Conservation (phyloP, 2,888 invertebrate species). For the Apocheima hispidaria region DNA sequence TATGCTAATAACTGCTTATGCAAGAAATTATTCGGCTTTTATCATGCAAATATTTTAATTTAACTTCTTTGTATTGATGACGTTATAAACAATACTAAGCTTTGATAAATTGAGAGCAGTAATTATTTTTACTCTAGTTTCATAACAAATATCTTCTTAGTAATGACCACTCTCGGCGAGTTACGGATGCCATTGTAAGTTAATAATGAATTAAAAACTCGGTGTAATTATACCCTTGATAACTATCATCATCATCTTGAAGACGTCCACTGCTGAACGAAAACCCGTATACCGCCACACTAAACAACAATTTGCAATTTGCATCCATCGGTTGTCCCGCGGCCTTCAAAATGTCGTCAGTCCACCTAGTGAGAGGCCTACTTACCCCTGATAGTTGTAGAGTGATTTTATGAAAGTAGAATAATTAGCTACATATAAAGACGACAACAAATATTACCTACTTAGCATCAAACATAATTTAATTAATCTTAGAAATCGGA, state of each 20-base stretch:
- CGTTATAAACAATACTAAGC: constrained; percentile 10
- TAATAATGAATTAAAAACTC: background rate
- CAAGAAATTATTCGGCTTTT: constrained; percentile 52
- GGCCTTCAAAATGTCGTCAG: too few relatives aligned
- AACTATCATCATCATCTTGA: background rate
- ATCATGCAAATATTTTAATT: constrained; percentile 48
- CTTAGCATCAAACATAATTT: too few relatives aligned
- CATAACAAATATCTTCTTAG: background rate
- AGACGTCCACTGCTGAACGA: too few relatives aligned
- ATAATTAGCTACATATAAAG: too few relatives aligned
- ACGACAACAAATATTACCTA: too few relatives aligned
- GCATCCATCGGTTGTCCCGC: too few relatives aligned
- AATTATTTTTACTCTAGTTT: background rate
- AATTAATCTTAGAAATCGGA: too few relatives aligned
- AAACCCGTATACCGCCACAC: too few relatives aligned
- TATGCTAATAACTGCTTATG: constrained; percentile 51
- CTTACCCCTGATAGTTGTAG: too few relatives aligned
- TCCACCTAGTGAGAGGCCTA: too few relatives aligned
- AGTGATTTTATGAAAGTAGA: too few relatives aligned
- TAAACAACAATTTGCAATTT: too few relatives aligned
- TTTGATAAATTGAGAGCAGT: constrained; percentile 1
- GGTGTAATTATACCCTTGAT: background rate
- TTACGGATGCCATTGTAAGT: background rate
- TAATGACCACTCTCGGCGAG: background rate
- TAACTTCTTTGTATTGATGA: constrained; percentile 14